phyloP scores from a whole-genome alignment of 2,113 vertebrate species.

The Pelecanoides urinatrix region DNA sequence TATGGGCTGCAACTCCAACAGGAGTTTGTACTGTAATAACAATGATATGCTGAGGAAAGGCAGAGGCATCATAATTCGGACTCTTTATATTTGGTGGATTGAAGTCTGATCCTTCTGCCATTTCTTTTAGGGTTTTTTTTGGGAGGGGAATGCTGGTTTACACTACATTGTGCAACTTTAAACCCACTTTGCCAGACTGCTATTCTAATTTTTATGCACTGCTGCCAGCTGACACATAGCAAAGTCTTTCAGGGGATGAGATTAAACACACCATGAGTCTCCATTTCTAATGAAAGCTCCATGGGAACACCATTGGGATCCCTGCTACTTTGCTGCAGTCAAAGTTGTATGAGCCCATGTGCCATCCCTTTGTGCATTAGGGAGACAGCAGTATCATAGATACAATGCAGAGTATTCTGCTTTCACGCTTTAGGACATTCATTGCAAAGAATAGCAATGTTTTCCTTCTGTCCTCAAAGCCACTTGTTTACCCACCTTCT shows the following conservation, averaged over 20 bases:
- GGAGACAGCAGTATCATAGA: background rate
- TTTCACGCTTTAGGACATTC: background rate
- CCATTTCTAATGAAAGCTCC: slow-evolving; percentile 35
- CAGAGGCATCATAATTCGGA: background rate
- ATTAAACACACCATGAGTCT: slow-evolving; percentile 2
- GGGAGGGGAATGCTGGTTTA: background rate
- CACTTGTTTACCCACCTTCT: background rate
- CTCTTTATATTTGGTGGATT: background rate
- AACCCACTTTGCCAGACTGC: background rate
- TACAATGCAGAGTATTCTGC: background rate
- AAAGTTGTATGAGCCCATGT: background rate
- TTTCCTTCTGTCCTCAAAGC: background rate
- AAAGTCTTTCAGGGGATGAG: background rate
- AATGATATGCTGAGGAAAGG: background rate
- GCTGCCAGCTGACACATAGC: background rate
- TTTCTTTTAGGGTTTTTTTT: background rate
- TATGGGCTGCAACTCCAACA: background rate
- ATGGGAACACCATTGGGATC: slow-evolving; percentile 8
- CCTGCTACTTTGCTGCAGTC: background rate
- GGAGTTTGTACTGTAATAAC: background rate
- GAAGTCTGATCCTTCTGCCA: background rate
- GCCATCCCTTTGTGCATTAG: slow-evolving; percentile 14
- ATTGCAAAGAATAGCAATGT: background rate
- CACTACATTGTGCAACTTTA: background rate
- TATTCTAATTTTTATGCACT: background rate